Evolutionary conservation across 1,140 invertebrate species (phyloP).

Genomic region (Drosophila lini): DNA sequence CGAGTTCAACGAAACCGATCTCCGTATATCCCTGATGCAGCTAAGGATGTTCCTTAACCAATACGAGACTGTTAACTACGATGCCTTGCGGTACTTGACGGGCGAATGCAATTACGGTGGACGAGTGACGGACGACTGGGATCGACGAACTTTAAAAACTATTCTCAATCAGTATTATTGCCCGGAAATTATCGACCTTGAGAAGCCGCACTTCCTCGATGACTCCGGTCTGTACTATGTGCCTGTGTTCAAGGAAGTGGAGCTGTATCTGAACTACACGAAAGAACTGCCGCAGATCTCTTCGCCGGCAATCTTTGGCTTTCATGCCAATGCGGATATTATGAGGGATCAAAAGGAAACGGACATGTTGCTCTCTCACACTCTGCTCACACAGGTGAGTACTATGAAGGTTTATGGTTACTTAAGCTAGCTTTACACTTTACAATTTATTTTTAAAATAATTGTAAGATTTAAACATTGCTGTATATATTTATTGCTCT

Average conservation of each 20-base stretch:
- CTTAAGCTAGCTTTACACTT: background rate
- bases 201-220: slow-evolving; percentile 87
- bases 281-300: slow-evolving; percentile 91
- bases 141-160: slow-evolving; percentile 93
- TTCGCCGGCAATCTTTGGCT: slow-evolving; percentile 94
- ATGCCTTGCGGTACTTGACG: slow-evolving; percentile 94
- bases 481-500: slow-evolving; percentile 10
- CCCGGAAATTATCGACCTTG: slow-evolving; percentile 85
- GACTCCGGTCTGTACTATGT: slow-evolving; percentile 90
- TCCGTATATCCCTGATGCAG: slow-evolving; percentile 94
- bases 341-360: slow-evolving; percentile 97
- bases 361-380: slow-evolving; percentile 90
- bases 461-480: slow-evolving; percentile 5
- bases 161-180: slow-evolving; percentile 94
- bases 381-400: slow-evolving; percentile 91
- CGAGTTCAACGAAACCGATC: slow-evolving; percentile 98
- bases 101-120: slow-evolving; percentile 99
- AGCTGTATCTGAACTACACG: slow-evolving; percentile 91
- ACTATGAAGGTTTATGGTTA: background rate
- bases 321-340: slow-evolving; percentile 97
- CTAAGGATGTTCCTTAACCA: slow-evolving; percentile 95
- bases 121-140: slow-evolving; percentile 97
- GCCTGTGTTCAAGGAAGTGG: slow-evolving; percentile 90
- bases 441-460: background rate
- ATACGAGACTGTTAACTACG: slow-evolving; percentile 94